Evolutionary conservation across 2,888 invertebrate species (phyloP), one percentile per base, ranked within the genome.

Genomic region (Erpobdella octoculata): DNA sequence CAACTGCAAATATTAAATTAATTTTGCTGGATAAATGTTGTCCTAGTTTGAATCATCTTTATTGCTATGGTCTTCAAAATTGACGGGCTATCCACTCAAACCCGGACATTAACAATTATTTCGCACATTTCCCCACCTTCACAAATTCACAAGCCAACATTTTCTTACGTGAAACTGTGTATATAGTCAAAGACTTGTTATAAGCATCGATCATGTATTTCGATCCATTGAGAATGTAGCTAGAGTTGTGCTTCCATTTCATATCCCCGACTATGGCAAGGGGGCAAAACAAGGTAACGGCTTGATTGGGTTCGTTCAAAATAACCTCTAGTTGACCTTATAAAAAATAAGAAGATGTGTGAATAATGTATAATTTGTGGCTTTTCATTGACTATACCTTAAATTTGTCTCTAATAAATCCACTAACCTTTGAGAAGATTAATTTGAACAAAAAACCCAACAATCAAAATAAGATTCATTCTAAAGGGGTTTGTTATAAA

Each of bases 121-220:
- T n/a, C n/a, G n/a, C n/a, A n/a, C n/a, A n/a, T n/a, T 21, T n/a
- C 28, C 28, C 53, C 53, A 53, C 2, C 3, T 46, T 46, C 46
- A 46, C 21, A 9, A 28, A 53, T 28, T 1, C 18, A 6, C 8
- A 25, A 8, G 53, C 12, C 4, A 25, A 21, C n/a, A 53, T 53
- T 53, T 53, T 53, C 53, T 53, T 25, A 53, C 53, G 28, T 53
- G 21, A 8, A 28, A 33, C 33, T 18, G 35, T 28, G n/a, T 62
- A n/a, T 28, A 62, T 62, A 33, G 62, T 62, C 28, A 62, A n/a
- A 62, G 62, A 33, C 18, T 62, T 62, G n/a, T 62, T 62, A n/a
- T 1, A n/a, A 18, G 5, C n/a, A 35, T 62, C 33, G 9, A 62
- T 62, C n/a, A 35, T 9, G 31, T 62, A 62, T 62, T 62, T 62